A percentile compares a stretch with the other conserved stretches of the same genome.
Conservation (phyloP, 1,140 invertebrate species). For the Drosophila subobscura region DNA sequence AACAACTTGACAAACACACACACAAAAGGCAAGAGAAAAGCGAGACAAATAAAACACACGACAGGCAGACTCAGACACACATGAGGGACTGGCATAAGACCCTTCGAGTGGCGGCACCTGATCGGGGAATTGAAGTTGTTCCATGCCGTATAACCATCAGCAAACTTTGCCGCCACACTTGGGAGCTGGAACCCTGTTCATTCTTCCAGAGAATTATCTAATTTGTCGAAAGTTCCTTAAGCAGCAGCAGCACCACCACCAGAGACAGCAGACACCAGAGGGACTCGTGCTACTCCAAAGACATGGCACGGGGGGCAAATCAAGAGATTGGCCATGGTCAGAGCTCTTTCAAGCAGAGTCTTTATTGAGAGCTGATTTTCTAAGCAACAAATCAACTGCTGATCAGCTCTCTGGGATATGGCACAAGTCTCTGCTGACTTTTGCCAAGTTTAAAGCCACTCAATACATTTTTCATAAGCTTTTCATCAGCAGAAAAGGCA, state of each 20-base stretch:
- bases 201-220: slow-evolving; percentile 54
- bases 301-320: neutral
- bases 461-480: slow-evolving; percentile 1
- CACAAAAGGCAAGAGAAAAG: slow-evolving; percentile 1
- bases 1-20: slow-evolving; percentile 45
- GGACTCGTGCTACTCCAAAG: no score
- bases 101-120: slow-evolving; percentile 29
- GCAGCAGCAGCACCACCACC: neutral
- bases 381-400: no score
- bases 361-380: slow-evolving; percentile 27
- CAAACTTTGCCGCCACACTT: slow-evolving; percentile 65
- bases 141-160: slow-evolving; percentile 20
- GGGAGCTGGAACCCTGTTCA: slow-evolving; percentile 35
- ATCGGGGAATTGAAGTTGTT: slow-evolving; percentile 51
- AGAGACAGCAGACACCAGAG: slow-evolving; percentile 2
- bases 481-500: slow-evolving; percentile 47
- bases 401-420: no score
- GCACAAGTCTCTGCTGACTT: no score
- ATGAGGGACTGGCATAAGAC: neutral
- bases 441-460: no score
- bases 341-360: slow-evolving; percentile 31
- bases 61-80: neutral
- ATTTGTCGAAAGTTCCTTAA: slow-evolving; percentile 57
- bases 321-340: slow-evolving; percentile 25
- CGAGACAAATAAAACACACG: slow-evolving; percentile 7